phyloP scores from a whole-genome alignment of 2,797 vertebrate species.

The Poeciliopsis infans region DNA sequence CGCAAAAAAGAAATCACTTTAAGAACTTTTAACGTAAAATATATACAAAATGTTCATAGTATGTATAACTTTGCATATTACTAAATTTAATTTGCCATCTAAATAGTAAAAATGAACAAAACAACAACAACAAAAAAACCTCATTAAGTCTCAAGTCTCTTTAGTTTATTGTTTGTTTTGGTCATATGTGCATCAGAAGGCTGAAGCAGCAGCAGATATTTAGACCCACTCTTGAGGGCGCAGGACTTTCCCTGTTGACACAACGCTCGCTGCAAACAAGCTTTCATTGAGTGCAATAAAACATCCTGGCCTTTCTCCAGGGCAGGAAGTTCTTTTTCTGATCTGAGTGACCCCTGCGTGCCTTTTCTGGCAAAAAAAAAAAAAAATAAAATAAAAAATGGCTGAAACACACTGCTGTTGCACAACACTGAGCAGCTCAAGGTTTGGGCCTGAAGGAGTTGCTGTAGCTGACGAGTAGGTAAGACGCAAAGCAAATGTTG shows the following conservation, averaged over 20 bases:
- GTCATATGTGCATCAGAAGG: slow-evolving; percentile 1
- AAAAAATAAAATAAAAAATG: slow-evolving; percentile 59
- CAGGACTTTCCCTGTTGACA: slow-evolving; percentile 39
- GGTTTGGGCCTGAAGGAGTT: slow-evolving; percentile 16
- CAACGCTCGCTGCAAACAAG: slow-evolving; percentile 53
- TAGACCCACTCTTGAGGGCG: slow-evolving; percentile 24
- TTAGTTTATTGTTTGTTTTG: neutral
- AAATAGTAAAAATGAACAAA: neutral
- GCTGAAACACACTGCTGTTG: slow-evolving; percentile 41
- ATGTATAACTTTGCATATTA: neutral
- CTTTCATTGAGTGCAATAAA: slow-evolving; percentile 50
- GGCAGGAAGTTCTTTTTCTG: slow-evolving; percentile 74
- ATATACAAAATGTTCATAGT: too few relatives aligned
- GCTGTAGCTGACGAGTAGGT: neutral
- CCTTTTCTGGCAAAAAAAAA: slow-evolving; percentile 58
- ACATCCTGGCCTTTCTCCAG: slow-evolving; percentile 66
- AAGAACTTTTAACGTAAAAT: neutral
- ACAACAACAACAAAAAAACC: neutral
- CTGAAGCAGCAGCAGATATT: slow-evolving; percentile 12
- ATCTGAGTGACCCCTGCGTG: slow-evolving; percentile 63
- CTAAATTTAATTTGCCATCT: neutral
- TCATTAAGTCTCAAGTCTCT: neutral
- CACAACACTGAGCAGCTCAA: slow-evolving; percentile 8
- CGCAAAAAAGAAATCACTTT: neutral
- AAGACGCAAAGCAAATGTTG: neutral